These are phyloP conservation scores for Melanotaenia duboulayi DNA, from an alignment of 2,113 vertebrate species.

Conservation along the genomic window DNA sequence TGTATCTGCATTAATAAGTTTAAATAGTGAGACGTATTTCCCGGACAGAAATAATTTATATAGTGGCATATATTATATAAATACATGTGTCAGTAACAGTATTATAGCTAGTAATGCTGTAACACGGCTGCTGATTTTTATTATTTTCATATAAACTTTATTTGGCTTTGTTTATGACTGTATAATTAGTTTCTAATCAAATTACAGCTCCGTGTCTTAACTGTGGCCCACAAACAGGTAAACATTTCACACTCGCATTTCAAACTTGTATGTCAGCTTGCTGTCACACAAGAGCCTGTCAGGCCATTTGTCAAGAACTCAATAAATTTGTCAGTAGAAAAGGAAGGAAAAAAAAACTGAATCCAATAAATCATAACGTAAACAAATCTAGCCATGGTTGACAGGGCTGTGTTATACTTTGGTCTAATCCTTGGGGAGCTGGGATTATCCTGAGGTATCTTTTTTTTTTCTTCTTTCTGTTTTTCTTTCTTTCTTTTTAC, in stretches of 20 bases:
- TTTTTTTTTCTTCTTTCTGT: constrained; percentile 16
- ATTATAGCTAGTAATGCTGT: not conserved
- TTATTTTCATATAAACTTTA: not conserved
- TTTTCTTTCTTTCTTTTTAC: constrained; percentile 26
- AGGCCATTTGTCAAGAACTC: constrained; percentile 70
- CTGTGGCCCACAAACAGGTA: constrained; percentile 26
- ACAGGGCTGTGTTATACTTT: constrained; percentile 71
- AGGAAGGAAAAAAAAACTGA: constrained; percentile 24
- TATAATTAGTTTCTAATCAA: constrained; percentile 6
- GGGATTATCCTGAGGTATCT: constrained; percentile 68
- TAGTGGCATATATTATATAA: not conserved
- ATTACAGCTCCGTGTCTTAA: constrained; percentile 8
- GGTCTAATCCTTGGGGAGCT: constrained; percentile 61
- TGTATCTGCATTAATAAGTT: too few relatives aligned
- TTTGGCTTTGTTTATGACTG: not conserved
- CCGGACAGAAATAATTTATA: too few relatives aligned
- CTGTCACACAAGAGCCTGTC: constrained; percentile 59
- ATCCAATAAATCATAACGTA: constrained; percentile 77
- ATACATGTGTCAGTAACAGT: not conserved
- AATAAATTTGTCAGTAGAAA: constrained; percentile 69
- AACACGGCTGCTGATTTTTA: not conserved
- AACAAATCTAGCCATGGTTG: constrained; percentile 71
- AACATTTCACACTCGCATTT: constrained; percentile 47
- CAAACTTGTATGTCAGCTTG: constrained; percentile 51
- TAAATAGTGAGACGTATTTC: too few relatives aligned